Evolutionary conservation across 2,888 invertebrate genomes (phyloP).

Genomic region (Machimus rusticus): DNA sequence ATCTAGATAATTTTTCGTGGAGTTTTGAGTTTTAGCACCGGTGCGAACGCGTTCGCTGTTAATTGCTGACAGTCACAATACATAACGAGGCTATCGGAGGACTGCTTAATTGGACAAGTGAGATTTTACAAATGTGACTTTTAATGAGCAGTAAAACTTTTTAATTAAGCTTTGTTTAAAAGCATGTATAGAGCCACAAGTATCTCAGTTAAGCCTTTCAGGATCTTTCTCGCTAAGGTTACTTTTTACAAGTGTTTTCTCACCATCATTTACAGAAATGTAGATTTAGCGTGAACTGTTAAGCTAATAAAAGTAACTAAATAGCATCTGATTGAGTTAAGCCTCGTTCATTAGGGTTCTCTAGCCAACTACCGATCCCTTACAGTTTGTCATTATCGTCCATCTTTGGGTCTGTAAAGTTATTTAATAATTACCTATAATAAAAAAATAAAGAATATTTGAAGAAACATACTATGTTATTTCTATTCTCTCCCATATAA

Average conservation of each 20-base stretch:
- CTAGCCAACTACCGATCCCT: background rate
- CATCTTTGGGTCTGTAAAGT: too few relatives aligned
- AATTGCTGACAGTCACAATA: background rate
- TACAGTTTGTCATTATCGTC: too few relatives aligned
- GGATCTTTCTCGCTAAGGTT: background rate
- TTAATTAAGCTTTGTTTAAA: background rate
- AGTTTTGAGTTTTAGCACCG: background rate
- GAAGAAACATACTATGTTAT: too few relatives aligned
- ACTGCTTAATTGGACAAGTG: background rate
- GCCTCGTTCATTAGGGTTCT: background rate
- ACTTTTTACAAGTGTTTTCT: background rate
- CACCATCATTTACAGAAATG: background rate
- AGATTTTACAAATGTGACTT: background rate
- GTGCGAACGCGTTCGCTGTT: background rate
- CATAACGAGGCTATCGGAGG: background rate
- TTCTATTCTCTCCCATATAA: too few relatives aligned
- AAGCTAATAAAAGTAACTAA: background rate
- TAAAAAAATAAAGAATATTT: too few relatives aligned
- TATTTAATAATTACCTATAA: too few relatives aligned
- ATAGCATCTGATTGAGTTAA: background rate
- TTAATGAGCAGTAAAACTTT: constrained; percentile 19
- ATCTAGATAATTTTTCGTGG: constrained; percentile 17
- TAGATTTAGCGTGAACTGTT: background rate
- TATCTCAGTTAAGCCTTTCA: background rate
- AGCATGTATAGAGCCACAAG: background rate